A percentile compares a stretch with the other conserved stretches of the same genome.
Evolutionary conservation across 2,888 invertebrate species (phyloP).

Genomic region (Xanthorhoe spadicearia): DNA sequence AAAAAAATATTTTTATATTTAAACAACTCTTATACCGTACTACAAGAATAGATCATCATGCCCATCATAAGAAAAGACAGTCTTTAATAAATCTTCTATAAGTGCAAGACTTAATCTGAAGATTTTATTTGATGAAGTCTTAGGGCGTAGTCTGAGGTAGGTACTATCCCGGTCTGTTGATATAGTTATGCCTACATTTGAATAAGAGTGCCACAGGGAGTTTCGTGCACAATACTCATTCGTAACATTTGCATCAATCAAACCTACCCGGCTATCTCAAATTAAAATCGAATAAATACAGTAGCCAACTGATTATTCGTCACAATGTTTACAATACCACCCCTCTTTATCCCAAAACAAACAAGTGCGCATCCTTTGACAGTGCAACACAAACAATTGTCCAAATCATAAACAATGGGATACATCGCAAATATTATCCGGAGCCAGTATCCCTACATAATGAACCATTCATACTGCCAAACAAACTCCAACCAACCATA

Average conservation of each 20-base stretch:
- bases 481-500: conserved; percentile 84
- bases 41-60: no score
- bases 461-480: conserved; percentile 84
- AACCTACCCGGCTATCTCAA: conserved; percentile 26
- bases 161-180: no score
- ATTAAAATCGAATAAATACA: conserved; percentile 37
- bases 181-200: background rate
- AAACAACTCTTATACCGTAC: no score
- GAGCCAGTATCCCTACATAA: conserved; percentile 81
- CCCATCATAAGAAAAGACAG: no score
- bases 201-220: background rate
- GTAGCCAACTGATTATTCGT: conserved; percentile 46
- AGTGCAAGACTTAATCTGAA: no score
- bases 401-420: conserved; percentile 84
- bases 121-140: no score
- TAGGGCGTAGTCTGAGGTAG: no score
- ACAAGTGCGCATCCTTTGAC: conserved; percentile 84
- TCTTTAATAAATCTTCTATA: no score
- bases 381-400: conserved; percentile 82
- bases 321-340: conserved; percentile 62
- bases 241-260: conserved; percentile 48
- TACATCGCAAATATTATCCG: conserved; percentile 82
- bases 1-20: no score
- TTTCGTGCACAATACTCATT: conserved; percentile 1
- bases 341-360: conserved; percentile 64